Conservation (phyloP, 2,113 vertebrate genomes). For the Chloropsis cyanopogon region DNA sequence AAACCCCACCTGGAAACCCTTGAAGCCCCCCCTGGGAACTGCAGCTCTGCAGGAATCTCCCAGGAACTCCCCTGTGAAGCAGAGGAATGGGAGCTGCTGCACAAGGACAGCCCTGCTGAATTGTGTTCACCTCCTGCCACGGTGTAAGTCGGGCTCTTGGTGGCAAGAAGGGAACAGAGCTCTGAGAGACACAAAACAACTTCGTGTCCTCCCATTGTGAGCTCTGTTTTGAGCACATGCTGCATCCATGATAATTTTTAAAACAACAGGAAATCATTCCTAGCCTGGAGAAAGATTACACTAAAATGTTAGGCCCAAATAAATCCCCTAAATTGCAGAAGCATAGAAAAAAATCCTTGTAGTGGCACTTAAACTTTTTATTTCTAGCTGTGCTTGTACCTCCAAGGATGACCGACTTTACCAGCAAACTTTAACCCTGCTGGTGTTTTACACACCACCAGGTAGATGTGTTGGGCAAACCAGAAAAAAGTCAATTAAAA, state of each 20-base stretch:
- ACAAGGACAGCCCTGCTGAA: background rate
- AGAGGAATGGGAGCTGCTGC: background rate
- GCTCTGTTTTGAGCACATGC: background rate
- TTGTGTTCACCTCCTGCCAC: background rate
- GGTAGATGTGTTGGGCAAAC: background rate
- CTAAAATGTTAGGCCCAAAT: background rate
- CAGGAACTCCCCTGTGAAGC: background rate
- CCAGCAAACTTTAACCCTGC: background rate
- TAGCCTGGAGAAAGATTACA: background rate
- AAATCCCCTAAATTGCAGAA: background rate
- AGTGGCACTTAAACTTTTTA: background rate
- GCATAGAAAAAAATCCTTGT: background rate
- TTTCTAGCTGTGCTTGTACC: background rate
- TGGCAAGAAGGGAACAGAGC: background rate
- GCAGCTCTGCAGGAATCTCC: background rate
- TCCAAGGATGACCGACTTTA: background rate
- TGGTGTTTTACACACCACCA: background rate
- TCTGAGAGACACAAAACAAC: background rate
- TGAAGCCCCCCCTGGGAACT: fast-evolving
- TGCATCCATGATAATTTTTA: background rate
- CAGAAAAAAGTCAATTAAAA: background rate
- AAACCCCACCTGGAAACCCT: background rate
- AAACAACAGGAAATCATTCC: background rate
- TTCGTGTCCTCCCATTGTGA: background rate
- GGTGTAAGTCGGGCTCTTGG: background rate